Conservation (phyloP, 1,140 invertebrate genomes). For the Ridgeia piscesae region DNA sequence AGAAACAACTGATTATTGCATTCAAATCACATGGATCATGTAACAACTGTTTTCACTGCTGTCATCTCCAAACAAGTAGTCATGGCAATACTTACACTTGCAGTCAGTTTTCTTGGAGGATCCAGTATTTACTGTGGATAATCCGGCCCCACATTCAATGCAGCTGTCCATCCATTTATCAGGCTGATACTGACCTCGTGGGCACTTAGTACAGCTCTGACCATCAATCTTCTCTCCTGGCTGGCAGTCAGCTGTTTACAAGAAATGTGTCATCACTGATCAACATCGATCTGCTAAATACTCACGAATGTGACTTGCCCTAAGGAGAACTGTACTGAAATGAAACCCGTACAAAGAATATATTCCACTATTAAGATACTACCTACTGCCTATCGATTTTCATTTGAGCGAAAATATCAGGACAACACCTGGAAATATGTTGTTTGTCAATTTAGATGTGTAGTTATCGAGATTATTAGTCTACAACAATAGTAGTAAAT, state of each 20-base stretch:
- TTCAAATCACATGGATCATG: neutral
- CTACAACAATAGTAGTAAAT: neutral
- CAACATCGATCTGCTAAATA: neutral
- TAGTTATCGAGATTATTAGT: neutral
- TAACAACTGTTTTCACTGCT: neutral
- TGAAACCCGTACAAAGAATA: neutral
- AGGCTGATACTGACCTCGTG: conserved; percentile 89
- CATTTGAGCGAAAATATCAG: too few species aligned
- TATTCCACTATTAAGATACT: neutral
- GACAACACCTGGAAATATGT: too few species aligned
- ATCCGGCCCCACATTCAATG: neutral
- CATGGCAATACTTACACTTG: conserved; percentile 46
- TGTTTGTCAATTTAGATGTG: too few species aligned
- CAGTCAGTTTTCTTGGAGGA: conserved; percentile 21
- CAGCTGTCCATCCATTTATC: conserved; percentile 57
- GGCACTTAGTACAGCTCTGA: conserved; percentile 78
- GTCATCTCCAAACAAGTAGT: neutral
- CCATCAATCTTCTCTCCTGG: conserved; percentile 75
- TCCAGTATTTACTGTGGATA: conserved; percentile 21
- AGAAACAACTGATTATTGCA: neutral
- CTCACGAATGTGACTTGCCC: neutral
- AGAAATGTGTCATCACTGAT: neutral
- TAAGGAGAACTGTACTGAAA: neutral
- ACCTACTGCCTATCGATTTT: too few species aligned
- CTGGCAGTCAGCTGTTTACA: conserved; percentile 62